Evolutionary conservation across 92 coral and sea anemone species (phyloP).

Genomic region (Siderastrea radians): DNA sequence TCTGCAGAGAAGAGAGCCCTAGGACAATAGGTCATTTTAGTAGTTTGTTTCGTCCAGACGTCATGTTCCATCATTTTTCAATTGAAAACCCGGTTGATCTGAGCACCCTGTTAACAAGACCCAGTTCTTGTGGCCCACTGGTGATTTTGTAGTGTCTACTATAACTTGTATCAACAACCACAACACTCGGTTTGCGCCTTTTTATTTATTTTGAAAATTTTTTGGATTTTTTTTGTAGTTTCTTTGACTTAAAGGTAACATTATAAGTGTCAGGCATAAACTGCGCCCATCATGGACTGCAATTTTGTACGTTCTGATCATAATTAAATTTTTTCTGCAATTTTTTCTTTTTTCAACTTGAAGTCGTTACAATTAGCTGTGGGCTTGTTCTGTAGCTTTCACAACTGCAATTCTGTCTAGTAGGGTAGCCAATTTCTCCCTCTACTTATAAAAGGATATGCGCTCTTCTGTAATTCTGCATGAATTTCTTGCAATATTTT

Average conservation of each 20-base stretch:
- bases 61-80: too few species aligned
- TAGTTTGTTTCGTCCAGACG: too few species aligned
- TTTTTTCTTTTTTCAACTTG: slow-evolving; percentile 8
- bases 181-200: not conserved
- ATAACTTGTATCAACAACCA: not conserved
- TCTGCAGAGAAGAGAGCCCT: too few species aligned
- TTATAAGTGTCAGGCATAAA: slow-evolving; percentile 24
- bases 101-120: too few species aligned
- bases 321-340: not conserved
- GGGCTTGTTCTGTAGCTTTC: not conserved
- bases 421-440: too few species aligned
- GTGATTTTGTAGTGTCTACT: not conserved
- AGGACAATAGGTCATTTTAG: too few species aligned
- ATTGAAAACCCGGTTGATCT: too few species aligned
- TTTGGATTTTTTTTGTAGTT: slow-evolving; percentile 5
- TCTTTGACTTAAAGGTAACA: slow-evolving; percentile 11
- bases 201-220: slow-evolving; percentile 23
- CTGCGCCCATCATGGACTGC: slow-evolving; percentile 9
- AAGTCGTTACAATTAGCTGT: not conserved
- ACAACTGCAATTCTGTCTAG: too few species aligned
- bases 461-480: slow-evolving; percentile 1
- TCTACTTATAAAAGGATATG: not conserved
- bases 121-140: not conserved
- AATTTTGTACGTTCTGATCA: not conserved
- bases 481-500: not conserved